Evolutionary conservation across 2,888 invertebrate genomes (phyloP).

Genomic region (Pandemis corylana): DNA sequence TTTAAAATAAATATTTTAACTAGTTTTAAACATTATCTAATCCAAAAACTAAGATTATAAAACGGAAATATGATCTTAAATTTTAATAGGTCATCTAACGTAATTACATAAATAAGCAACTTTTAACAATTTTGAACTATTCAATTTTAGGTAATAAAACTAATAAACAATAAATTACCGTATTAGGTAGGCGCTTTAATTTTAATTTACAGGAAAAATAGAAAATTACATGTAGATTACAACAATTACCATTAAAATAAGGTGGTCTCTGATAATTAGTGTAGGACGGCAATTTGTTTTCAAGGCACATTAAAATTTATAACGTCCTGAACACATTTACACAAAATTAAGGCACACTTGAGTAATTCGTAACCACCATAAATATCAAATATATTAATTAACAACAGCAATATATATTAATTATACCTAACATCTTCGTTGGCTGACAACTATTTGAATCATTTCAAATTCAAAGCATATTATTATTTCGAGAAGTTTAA

Average conservation of each 20-base stretch:
- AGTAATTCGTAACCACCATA: constrained; percentile 33
- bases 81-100: constrained; percentile 16
- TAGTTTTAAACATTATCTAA: not conserved
- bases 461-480: constrained; percentile 13
- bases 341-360: constrained; percentile 35
- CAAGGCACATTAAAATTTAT: constrained; percentile 33
- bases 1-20: constrained; percentile 4
- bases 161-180: constrained; percentile 16
- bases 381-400: constrained; percentile 27
- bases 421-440: constrained; percentile 4
- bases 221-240: constrained; percentile 2
- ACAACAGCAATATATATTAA: not conserved
- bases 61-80: constrained; percentile 8
- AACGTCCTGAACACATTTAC: constrained; percentile 18
- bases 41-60: not conserved
- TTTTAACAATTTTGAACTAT: constrained; percentile 5
- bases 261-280: constrained; percentile 15
- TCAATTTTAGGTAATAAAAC: constrained; percentile 5
- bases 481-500: constrained; percentile 58
- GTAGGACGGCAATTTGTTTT: constrained; percentile 33
- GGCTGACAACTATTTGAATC: not conserved
- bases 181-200: not conserved
- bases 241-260: constrained; percentile 17
- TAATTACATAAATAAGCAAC: constrained; percentile 31
- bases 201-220: constrained; percentile 4